A percentile compares a stretch with the other conserved stretches of the same genome.
These are phyloP conservation scores for Drosophila meridiana DNA, from an alignment of 2,888 invertebrate genomes.

Conservation along the genomic window DNA sequence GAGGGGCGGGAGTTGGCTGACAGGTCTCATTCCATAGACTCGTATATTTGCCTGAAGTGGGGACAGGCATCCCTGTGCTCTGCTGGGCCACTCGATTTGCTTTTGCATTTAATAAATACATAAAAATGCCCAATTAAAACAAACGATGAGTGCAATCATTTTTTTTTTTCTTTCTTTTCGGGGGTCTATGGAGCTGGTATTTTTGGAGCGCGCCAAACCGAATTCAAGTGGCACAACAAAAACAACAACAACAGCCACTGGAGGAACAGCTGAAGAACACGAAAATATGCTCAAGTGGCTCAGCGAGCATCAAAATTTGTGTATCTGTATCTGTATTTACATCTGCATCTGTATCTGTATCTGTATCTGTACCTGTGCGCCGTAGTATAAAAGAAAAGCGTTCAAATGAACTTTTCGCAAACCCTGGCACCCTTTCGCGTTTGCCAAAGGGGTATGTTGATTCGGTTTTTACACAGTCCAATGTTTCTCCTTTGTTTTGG, in stretches of 20 bases:
- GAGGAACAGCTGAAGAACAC: constrained; percentile 33
- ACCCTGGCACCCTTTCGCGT: constrained; percentile 10
- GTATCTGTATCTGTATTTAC: constrained; percentile 56
- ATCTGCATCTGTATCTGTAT: constrained; percentile 58
- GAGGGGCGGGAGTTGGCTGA: not conserved
- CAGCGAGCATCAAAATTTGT: constrained; percentile 64
- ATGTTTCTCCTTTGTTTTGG: too few species aligned
- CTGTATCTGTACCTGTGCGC: constrained; percentile 63
- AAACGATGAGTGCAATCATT: constrained; percentile 62
- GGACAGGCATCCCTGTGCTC: constrained; percentile 3
- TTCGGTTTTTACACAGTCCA: not conserved
- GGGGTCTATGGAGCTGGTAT: constrained; percentile 36
- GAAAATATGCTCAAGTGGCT: constrained; percentile 67
- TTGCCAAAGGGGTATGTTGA: not conserved
- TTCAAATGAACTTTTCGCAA: constrained; percentile 73
- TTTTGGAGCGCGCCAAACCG: constrained; percentile 61
- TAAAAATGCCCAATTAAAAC: constrained; percentile 74
- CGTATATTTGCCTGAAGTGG: constrained; percentile 32
- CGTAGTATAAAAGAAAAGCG: constrained; percentile 72
- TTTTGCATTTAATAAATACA: constrained; percentile 67
- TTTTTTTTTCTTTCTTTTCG: not conserved
- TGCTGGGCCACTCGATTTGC: constrained; percentile 39
- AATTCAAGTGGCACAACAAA: constrained; percentile 54
- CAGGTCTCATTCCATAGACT: constrained; percentile 11
- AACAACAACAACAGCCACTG: constrained; percentile 27